phyloP scores from a whole-genome alignment of 2,888 invertebrate genomes.

The Troides helena region DNA sequence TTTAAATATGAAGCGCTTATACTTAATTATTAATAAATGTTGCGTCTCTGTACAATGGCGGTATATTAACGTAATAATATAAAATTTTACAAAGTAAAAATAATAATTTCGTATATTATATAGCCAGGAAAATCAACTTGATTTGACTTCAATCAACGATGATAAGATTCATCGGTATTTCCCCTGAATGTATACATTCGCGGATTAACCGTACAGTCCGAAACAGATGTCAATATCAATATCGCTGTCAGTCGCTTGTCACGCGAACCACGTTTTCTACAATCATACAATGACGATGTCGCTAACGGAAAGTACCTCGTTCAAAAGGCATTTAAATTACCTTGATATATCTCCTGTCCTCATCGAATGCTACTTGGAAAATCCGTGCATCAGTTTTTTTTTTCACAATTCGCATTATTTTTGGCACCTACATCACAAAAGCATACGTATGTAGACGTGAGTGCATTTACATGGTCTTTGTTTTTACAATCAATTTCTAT shows the following conservation, averaged over 20 bases:
- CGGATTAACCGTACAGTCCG: conserved; percentile 1
- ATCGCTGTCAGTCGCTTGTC: conserved; percentile 17
- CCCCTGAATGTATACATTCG: conserved; percentile 4
- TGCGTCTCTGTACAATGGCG: no score
- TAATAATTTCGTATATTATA: no score
- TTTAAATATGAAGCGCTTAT: no score
- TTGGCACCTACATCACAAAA: background rate
- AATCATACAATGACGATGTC: conserved; percentile 8
- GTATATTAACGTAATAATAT: no score
- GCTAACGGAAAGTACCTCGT: conserved; percentile 15
- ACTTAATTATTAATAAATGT: no score
- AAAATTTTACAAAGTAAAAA: no score
- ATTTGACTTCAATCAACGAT: background rate
- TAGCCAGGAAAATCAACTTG: no score
- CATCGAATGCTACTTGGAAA: conserved; percentile 16
- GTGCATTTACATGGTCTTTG: background rate
- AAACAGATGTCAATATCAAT: conserved; percentile 15
- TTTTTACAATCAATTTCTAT: conserved; percentile 7
- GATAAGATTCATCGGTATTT: conserved; percentile 6
- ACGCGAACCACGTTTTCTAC: conserved; percentile 9
- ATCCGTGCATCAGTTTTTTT: conserved; percentile 10
- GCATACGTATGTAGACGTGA: background rate
- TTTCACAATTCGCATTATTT: conserved; percentile 4
- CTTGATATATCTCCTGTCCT: conserved; percentile 16
- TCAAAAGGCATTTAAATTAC: conserved; percentile 13